These are phyloP conservation scores for Eriosoma lanigerum DNA, from an alignment of 1,140 invertebrate genomes.

Conservation along the genomic window DNA sequence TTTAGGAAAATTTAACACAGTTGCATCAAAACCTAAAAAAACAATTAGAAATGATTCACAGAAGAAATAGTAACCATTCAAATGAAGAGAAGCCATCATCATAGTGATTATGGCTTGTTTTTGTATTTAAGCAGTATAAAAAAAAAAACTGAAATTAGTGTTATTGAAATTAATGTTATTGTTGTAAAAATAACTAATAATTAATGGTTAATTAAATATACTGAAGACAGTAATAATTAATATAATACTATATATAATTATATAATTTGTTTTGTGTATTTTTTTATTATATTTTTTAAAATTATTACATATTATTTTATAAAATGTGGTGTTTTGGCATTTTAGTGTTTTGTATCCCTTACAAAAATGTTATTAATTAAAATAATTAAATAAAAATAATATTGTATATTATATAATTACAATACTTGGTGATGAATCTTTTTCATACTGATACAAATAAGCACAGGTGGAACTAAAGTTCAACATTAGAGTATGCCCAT, in stretches of 20 bases:
- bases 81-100: slow-evolving; percentile 25
- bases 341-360: neutral
- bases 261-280: neutral
- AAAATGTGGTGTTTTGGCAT: neutral
- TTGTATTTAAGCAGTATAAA: slow-evolving; percentile 3
- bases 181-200: too few species aligned
- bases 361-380: too few species aligned
- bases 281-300: neutral
- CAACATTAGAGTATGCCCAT: too few species aligned
- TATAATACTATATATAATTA: neutral
- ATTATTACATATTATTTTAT: neutral
- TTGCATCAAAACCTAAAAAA: slow-evolving; percentile 67
- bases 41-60: slow-evolving; percentile 64
- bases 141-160: too few species aligned
- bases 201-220: neutral
- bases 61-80: slow-evolving; percentile 50
- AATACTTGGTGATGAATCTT: neutral
- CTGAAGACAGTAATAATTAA: neutral
- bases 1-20: slow-evolving; percentile 66
- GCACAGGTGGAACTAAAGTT: too few species aligned
- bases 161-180: too few species aligned
- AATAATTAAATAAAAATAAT: neutral
- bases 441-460: too few species aligned
- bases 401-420: neutral
- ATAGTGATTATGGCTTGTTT: neutral